phyloP scores from a whole-genome alignment of 2,888 invertebrate genomes.

The Caradrina kadenii region DNA sequence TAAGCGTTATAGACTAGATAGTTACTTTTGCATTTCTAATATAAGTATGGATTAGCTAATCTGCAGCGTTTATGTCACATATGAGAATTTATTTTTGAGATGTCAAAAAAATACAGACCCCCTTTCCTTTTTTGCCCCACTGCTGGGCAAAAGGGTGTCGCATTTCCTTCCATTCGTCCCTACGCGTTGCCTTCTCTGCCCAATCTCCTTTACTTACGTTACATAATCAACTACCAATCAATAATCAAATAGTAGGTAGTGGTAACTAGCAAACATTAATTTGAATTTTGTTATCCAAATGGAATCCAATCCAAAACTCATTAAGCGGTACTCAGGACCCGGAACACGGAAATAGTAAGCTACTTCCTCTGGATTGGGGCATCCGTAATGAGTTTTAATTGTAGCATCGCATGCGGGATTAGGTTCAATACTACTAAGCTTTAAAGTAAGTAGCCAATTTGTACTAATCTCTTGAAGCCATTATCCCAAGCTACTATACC shows the following conservation, averaged over 20 bases:
- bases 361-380: slow-evolving; percentile 5
- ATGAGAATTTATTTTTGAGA: not conserved
- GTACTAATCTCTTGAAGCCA: slow-evolving; percentile 31
- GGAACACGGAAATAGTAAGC: slow-evolving; percentile 11
- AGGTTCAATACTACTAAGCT: slow-evolving; percentile 16
- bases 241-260: not conserved
- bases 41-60: too few relatives aligned
- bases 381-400: slow-evolving; percentile 9
- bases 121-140: too few relatives aligned
- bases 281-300: slow-evolving; percentile 9
- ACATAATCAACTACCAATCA: not conserved
- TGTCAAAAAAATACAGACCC: too few relatives aligned
- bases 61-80: too few relatives aligned
- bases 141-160: too few relatives aligned
- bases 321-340: slow-evolving; percentile 8
- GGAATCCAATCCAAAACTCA: slow-evolving; percentile 24
- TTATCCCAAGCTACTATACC: not conserved
- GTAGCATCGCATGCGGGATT: slow-evolving; percentile 24
- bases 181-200: too few relatives aligned
- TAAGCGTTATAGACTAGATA: too few relatives aligned
- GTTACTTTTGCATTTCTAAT: too few relatives aligned
- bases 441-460: slow-evolving; percentile 28
- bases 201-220: not conserved
- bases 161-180: too few relatives aligned
- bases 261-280: not conserved